Percentiles rank a stretch among this genome's conserved stretches.
These are phyloP conservation scores for Julus scanicus DNA, from an alignment of 2,888 invertebrate genomes.

Conservation along the genomic window DNA sequence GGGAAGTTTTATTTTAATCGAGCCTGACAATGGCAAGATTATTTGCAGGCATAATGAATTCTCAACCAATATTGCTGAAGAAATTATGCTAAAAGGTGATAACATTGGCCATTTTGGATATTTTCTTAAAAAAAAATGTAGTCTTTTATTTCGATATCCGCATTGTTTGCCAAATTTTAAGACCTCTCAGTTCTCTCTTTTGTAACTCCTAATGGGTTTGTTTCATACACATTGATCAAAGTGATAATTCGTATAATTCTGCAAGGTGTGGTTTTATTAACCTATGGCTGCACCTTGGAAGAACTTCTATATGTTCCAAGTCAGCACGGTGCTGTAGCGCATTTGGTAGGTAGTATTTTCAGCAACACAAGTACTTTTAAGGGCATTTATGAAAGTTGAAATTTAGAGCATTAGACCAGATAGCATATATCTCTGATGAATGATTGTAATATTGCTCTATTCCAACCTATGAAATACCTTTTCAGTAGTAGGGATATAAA, in stretches of 20 bases:
- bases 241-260: background rate
- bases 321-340: too few relatives aligned
- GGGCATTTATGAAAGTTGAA: too few relatives aligned
- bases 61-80: background rate
- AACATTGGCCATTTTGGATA: slow-evolving; percentile 1
- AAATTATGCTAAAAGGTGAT: slow-evolving; percentile 6
- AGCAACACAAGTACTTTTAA: too few relatives aligned
- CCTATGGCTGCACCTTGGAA: background rate
- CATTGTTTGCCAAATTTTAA: too few relatives aligned
- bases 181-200: too few relatives aligned
- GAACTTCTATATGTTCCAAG: background rate
- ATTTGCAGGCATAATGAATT: slow-evolving; percentile 32
- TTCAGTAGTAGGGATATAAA: too few relatives aligned
- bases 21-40: background rate
- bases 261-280: background rate
- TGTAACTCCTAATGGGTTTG: too few relatives aligned
- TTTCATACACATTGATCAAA: background rate
- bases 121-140: background rate
- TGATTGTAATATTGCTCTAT: too few relatives aligned
- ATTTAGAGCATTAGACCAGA: too few relatives aligned
- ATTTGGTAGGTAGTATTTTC: too few relatives aligned
- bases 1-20: background rate
- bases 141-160: background rate
- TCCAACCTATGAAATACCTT: too few relatives aligned
- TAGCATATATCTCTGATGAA: too few relatives aligned